Percentiles rank a stretch among this genome's conserved stretches.
phyloP scores from a whole-genome alignment of 2,888 invertebrate species.

The Drosophila rellima region DNA sequence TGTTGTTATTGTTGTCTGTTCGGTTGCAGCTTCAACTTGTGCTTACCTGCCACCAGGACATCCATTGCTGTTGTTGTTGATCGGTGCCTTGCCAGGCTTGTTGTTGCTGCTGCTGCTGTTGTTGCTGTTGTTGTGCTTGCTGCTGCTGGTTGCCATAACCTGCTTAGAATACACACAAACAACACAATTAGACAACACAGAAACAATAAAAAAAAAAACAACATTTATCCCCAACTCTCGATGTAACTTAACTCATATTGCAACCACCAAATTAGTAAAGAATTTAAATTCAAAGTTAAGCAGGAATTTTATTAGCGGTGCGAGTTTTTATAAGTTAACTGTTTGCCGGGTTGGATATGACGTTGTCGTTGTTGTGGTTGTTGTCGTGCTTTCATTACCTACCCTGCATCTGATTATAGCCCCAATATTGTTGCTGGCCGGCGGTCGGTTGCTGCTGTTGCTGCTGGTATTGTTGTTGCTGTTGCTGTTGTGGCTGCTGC shows the following conservation, averaged over 20 bases:
- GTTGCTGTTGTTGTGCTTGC: slow-evolving; percentile 77
- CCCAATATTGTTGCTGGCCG: slow-evolving; percentile 82
- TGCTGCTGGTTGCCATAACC: slow-evolving; percentile 83
- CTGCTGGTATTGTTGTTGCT: slow-evolving; percentile 57
- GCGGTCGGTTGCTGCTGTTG: slow-evolving; percentile 62
- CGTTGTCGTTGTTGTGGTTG: slow-evolving; percentile 5
- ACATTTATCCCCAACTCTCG: neutral
- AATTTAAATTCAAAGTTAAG: slow-evolving; percentile 36
- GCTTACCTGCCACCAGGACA: slow-evolving; percentile 85
- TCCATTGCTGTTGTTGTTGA: slow-evolving; percentile 85
- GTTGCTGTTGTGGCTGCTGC: slow-evolving; percentile 59
- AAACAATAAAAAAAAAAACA: no score
- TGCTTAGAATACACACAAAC: slow-evolving; percentile 39
- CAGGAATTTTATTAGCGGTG: slow-evolving; percentile 45
- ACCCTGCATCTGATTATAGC: slow-evolving; percentile 84
- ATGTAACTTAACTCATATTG: slow-evolving; percentile 15
- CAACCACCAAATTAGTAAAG: slow-evolving; percentile 14
- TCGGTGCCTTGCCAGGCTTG: slow-evolving; percentile 84
- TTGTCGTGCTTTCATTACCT: slow-evolving; percentile 27
- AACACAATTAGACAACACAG: slow-evolving; percentile 13
- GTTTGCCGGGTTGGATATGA: slow-evolving; percentile 3
- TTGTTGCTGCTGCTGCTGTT: slow-evolving; percentile 77
- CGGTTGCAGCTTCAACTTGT: neutral
- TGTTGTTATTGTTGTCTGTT: neutral
- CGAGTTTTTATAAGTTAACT: slow-evolving; percentile 39